Evolutionary conservation across 1,140 invertebrate genomes (phyloP), one percentile per base, ranked within the genome.

Genomic region (Heliconius himera): DNA sequence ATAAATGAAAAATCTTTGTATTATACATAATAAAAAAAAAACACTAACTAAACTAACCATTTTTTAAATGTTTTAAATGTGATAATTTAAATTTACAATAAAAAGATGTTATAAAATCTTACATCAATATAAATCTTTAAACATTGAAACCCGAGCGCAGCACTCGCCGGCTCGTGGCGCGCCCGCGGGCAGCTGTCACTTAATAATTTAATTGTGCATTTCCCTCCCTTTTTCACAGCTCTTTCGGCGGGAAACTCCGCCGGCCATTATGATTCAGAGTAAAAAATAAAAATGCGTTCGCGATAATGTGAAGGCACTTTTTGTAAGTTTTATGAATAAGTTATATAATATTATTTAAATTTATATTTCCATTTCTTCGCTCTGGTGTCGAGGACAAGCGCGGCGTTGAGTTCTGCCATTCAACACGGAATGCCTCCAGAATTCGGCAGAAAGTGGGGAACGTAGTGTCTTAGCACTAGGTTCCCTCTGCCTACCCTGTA

Each of bases 201-300:
- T 85, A 87, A 87, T 88, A 89, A 90, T 90, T 90, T 86, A 88
- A 90, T 90, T 90, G 87, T 87, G 80, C 90, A 89, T 85, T 90
- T 89, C 88, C 87, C 85, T 82, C 85, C 85, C 82, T 82, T 83
- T 83, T 83, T 83, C 80, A 84, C 81, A 70, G 79, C 76, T 88
- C 85, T 85, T 87, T 86, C 87, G 83, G 84, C 77, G 80, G 76
- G 77, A 80, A 84, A 82, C 77, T 84, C 80, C 77, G 77, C 54
- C 80, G 80, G 80, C 82, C 83, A 84, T 84, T 84, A 84, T 38
- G 71, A 76, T 22, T 54, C 46, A 56, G 29, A 76, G 78, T 79
- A 79, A 84, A 83, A 81, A 84, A 78, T 78, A 76, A 76, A 80
- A 76, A 26, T 60, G 70, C 29, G 60, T 11, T 56, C 70, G 56